Percentiles rank a stretch among this genome's conserved stretches.
phyloP scores from a whole-genome alignment of 2,888 invertebrate genomes.

The Tachystola acroxantha region DNA sequence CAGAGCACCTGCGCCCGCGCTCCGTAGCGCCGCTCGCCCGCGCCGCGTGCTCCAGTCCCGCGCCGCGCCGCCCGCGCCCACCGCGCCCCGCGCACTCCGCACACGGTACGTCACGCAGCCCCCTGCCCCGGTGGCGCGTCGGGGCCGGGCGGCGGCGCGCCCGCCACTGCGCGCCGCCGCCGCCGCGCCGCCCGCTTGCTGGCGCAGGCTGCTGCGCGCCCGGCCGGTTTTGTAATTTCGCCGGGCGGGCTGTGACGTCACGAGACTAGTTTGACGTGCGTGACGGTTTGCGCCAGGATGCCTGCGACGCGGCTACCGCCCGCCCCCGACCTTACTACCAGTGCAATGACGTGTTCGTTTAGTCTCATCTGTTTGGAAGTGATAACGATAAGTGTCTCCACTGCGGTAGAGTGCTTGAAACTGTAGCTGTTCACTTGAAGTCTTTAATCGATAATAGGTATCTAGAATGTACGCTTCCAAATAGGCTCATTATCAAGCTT shows the following conservation, averaged over 20 bases:
- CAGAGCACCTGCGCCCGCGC: slow-evolving; percentile 84
- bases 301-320: slow-evolving; percentile 48
- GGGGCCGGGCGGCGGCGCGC: slow-evolving; percentile 73
- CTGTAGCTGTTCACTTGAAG: slow-evolving; percentile 1
- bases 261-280: slow-evolving; percentile 74
- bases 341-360: slow-evolving; percentile 69
- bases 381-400: slow-evolving; percentile 6
- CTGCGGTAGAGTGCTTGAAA: slow-evolving; percentile 4
- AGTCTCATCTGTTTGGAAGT: slow-evolving; percentile 22
- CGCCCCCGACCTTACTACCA: slow-evolving; percentile 67
- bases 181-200: slow-evolving; percentile 43
- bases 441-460: not conserved
- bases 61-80: slow-evolving; percentile 53
- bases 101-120: slow-evolving; percentile 74
- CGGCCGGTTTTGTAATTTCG: slow-evolving; percentile 74
- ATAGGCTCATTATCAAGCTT: not conserved
- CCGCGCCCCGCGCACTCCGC: slow-evolving; percentile 72
- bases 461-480: no score
- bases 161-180: slow-evolving; percentile 60
- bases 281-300: slow-evolving; percentile 70
- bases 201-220: slow-evolving; percentile 45
- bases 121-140: slow-evolving; percentile 64
- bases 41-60: slow-evolving; percentile 67
- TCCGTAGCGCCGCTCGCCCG: slow-evolving; percentile 72
- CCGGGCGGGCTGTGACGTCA: slow-evolving; percentile 74